phyloP scores from a whole-genome alignment of 1,140 invertebrate species.

The Palaemon carinicauda region DNA sequence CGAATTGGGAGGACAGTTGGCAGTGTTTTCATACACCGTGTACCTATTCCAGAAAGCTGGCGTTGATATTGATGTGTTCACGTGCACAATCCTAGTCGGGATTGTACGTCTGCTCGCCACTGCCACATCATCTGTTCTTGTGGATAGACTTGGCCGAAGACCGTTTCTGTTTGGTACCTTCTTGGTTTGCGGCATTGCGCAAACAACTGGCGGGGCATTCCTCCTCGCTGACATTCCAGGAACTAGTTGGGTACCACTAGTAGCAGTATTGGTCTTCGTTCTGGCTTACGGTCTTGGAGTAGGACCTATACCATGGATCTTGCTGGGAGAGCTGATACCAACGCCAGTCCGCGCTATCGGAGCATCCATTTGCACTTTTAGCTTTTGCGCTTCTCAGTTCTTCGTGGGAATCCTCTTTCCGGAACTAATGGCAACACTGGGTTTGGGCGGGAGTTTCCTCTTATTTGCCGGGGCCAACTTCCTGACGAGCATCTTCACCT shows the following conservation, averaged over 20 bases:
- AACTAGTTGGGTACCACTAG: not conserved
- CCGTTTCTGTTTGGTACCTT: not conserved
- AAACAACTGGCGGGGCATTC: not conserved
- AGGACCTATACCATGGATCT: not conserved
- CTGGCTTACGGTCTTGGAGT: not conserved
- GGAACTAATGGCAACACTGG: not conserved
- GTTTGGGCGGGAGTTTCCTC: not conserved
- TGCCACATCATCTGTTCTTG: not conserved
- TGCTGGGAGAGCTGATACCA: not conserved
- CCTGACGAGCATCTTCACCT: not conserved
- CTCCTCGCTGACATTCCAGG: not conserved
- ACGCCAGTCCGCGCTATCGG: not conserved
- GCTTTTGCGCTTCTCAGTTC: not conserved
- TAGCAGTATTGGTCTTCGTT: not conserved
- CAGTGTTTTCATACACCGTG: slow-evolving; percentile 35
- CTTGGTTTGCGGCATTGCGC: not conserved
- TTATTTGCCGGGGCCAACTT: not conserved
- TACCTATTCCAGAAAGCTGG: slow-evolving; percentile 28
- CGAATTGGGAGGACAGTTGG: slow-evolving; percentile 32
- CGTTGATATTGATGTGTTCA: not conserved
- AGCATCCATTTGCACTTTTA: not conserved
- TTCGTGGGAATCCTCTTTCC: not conserved
- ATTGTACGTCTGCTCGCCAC: not conserved
- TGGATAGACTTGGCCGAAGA: not conserved
- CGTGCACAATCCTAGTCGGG: not conserved